These are phyloP conservation scores for Lophochroa leadbeateri DNA, from an alignment of 2,113 vertebrate genomes.

Conservation along the genomic window DNA sequence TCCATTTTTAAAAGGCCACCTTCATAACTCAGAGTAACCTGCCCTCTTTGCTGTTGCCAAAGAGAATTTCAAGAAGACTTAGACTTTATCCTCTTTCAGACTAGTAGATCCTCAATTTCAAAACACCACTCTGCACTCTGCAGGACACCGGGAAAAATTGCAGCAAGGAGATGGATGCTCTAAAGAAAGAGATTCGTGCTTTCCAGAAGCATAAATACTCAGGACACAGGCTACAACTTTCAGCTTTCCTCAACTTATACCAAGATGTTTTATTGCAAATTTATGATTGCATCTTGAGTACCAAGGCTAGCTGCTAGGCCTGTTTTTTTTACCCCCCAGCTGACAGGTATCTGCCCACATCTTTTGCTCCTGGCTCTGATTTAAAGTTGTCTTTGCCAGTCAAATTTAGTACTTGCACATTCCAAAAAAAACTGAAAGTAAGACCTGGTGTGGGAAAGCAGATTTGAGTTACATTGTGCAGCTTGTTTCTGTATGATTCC, in stretches of 20 bases:
- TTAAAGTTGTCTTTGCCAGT: slow-evolving; percentile 18
- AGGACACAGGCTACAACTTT: neutral
- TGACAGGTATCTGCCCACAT: neutral
- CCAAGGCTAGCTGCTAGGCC: neutral
- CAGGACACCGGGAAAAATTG: slow-evolving; percentile 27
- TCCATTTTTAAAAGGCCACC: slow-evolving; percentile 70
- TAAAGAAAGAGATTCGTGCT: neutral
- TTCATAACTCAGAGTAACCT: slow-evolving; percentile 62
- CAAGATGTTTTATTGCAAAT: neutral
- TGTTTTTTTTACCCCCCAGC: neutral
- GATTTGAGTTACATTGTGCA: neutral
- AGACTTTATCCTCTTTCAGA: slow-evolving; percentile 3
- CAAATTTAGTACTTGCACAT: slow-evolving; percentile 14
- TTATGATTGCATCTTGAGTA: neutral
- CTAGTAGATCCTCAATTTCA: slow-evolving; percentile 26
- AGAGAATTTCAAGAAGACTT: slow-evolving; percentile 55
- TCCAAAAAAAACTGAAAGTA: neutral
- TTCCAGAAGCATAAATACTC: neutral
- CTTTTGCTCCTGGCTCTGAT: slow-evolving; percentile 9
- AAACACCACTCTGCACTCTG: slow-evolving; percentile 69
- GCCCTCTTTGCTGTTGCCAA: neutral
- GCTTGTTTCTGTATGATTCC: neutral
- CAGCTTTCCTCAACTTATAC: neutral
- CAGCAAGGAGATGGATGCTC: neutral
- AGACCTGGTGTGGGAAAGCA: neutral